These are phyloP conservation scores for Calephelis perditalis DNA, from an alignment of 2,888 invertebrate species.

Conservation along the genomic window DNA sequence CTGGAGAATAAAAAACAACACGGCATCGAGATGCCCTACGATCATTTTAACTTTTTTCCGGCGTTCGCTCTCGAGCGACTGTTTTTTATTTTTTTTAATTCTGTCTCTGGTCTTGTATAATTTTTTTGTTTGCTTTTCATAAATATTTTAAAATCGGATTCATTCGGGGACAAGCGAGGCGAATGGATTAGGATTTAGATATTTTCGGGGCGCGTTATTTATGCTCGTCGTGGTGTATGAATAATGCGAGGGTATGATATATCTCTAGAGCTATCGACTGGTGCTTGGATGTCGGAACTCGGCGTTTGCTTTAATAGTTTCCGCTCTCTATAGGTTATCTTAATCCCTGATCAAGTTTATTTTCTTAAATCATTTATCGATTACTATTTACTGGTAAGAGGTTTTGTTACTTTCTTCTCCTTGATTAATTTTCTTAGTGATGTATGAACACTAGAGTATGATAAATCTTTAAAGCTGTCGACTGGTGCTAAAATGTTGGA, in stretches of 20 bases:
- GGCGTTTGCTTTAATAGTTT: constrained; percentile 43
- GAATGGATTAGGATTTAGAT: constrained; percentile 77
- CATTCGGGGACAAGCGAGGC: constrained; percentile 70
- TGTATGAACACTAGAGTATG: constrained; percentile 71
- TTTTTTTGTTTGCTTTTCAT: constrained; percentile 68
- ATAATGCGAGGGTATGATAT: constrained; percentile 63
- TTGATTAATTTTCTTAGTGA: constrained; percentile 73
- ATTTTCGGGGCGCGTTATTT: constrained; percentile 73
- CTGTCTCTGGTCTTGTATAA: constrained; percentile 61
- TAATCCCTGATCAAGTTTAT: constrained; percentile 14
- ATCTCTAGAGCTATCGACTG: constrained; percentile 48
- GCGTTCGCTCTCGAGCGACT: constrained; percentile 60
- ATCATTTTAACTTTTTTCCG: constrained; percentile 74
- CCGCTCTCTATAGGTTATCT: constrained; percentile 37
- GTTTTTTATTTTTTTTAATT: constrained; percentile 67
- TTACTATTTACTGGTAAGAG: too few relatives aligned
- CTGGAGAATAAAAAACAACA: constrained; percentile 49
- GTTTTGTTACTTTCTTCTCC: constrained; percentile 14
- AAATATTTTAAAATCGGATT: constrained; percentile 77
- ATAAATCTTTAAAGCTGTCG: constrained; percentile 51
- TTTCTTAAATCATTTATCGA: too few relatives aligned
- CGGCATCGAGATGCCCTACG: constrained; percentile 65
- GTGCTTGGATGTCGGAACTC: constrained; percentile 36
- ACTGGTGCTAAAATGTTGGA: constrained; percentile 37
- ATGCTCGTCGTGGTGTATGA: constrained; percentile 74